Conservation (phyloP, 2,113 vertebrate species). For the Tor tambroides region DNA sequence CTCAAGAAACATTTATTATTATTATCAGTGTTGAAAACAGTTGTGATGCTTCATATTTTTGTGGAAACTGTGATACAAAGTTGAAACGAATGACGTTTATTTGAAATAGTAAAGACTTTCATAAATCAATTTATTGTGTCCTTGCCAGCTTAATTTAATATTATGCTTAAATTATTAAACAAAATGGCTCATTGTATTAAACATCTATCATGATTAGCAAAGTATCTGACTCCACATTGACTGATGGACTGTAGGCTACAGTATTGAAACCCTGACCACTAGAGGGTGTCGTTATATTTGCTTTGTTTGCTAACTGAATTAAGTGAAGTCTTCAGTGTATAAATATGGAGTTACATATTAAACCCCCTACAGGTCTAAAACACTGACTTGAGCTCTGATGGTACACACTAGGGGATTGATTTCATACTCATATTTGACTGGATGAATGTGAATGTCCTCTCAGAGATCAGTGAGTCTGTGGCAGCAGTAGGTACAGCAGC, state of each 20-base stretch:
- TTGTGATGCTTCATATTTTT: too few species aligned
- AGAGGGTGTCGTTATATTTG: neutral
- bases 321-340: neutral
- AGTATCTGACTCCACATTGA: neutral
- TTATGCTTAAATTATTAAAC: neutral
- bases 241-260: neutral
- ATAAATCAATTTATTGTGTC: neutral
- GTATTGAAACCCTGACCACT: neutral
- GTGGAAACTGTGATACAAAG: too few species aligned
- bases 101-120: too few species aligned
- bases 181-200: neutral
- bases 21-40: too few species aligned
- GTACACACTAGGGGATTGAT: neutral
- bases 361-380: neutral
- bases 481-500: neutral
- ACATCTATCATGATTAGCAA: neutral
- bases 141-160: neutral
- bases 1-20: too few species aligned
- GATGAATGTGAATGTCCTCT: neutral
- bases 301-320: neutral
- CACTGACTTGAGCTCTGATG: neutral
- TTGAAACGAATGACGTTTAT: too few species aligned
- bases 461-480: neutral
- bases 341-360: neutral
- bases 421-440: neutral